A percentile compares a stretch with the other conserved stretches of the same genome.
phyloP scores from a whole-genome alignment of 23 tunicate species.

The Clavelina lepadiformis region DNA sequence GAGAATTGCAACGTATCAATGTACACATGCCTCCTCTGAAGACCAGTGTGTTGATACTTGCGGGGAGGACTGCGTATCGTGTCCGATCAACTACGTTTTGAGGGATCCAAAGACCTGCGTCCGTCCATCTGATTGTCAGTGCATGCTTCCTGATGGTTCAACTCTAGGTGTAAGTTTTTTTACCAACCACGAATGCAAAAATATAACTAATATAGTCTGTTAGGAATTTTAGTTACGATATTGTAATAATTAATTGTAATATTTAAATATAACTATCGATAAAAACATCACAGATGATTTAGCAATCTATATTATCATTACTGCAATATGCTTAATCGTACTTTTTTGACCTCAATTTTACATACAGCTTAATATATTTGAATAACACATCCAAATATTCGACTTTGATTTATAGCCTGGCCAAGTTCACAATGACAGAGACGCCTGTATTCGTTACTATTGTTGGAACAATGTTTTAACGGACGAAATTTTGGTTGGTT shows the following conservation, averaged over 20 bases:
- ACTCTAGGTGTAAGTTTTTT: conserved; percentile 72
- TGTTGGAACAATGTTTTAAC: conserved; percentile 98
- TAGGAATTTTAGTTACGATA: too few relatives aligned
- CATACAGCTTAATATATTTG: too few relatives aligned
- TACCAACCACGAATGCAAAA: too few relatives aligned
- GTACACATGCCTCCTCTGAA: conserved; percentile 49
- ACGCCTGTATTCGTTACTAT: conserved; percentile 91
- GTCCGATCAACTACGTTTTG: conserved; percentile 91
- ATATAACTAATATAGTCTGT: too few relatives aligned
- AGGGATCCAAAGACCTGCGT: conserved; percentile 90
- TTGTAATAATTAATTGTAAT: too few relatives aligned
- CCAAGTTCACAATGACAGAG: conserved; percentile 74
- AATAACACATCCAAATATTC: too few relatives aligned
- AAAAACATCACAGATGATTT: too few relatives aligned
- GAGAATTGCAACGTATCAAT: conserved; percentile 77
- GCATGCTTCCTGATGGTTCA: conserved; percentile 92
- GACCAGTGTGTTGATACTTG: conserved; percentile 92
- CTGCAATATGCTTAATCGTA: too few relatives aligned
- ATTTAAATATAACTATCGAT: too few relatives aligned
- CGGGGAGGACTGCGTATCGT: conserved; percentile 82
- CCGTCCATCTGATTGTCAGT: conserved; percentile 85
- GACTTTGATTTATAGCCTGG: conserved; percentile 88
- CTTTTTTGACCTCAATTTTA: too few relatives aligned
- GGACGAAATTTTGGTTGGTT: conserved; percentile 81
- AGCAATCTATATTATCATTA: too few relatives aligned